Evolutionary conservation across 2,113 vertebrate species (phyloP).

Genomic region (Telmatochromis brachygnathus): DNA sequence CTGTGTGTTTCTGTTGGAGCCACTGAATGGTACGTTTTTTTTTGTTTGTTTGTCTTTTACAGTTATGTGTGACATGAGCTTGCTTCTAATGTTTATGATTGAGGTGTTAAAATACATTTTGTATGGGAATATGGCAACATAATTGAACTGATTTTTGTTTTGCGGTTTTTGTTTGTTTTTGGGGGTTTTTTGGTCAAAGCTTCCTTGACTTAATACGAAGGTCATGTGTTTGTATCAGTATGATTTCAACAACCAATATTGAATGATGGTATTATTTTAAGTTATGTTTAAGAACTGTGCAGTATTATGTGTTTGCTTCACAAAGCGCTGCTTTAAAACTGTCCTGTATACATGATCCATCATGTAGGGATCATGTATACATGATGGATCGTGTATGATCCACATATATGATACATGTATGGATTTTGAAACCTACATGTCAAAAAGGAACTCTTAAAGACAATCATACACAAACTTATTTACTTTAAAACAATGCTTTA

Average conservation of each 20-base stretch:
- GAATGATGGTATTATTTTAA: conserved; percentile 43
- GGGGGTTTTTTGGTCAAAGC: not conserved
- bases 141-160: not conserved
- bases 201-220: not conserved
- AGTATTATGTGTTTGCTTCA: conserved; percentile 41
- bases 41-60: conserved; percentile 1
- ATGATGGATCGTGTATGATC: not conserved
- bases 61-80: not conserved
- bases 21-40: conserved; percentile 38
- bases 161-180: not conserved
- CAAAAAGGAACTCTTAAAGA: conserved; percentile 7
- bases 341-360: not conserved
- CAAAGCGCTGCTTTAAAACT: conserved; percentile 12
- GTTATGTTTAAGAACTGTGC: conserved; percentile 44
- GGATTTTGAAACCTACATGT: not conserved
- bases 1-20: conserved; percentile 2
- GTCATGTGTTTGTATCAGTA: not conserved
- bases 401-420: not conserved
- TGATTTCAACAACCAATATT: not conserved
- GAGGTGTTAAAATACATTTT: not conserved
- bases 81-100: not conserved
- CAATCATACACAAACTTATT: conserved; percentile 41
- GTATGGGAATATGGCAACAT: not conserved
- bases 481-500: conserved; percentile 17
- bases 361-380: not conserved